Conservation (phyloP, 2,113 vertebrate genomes). For the Ailuropoda melanoleuca region DNA sequence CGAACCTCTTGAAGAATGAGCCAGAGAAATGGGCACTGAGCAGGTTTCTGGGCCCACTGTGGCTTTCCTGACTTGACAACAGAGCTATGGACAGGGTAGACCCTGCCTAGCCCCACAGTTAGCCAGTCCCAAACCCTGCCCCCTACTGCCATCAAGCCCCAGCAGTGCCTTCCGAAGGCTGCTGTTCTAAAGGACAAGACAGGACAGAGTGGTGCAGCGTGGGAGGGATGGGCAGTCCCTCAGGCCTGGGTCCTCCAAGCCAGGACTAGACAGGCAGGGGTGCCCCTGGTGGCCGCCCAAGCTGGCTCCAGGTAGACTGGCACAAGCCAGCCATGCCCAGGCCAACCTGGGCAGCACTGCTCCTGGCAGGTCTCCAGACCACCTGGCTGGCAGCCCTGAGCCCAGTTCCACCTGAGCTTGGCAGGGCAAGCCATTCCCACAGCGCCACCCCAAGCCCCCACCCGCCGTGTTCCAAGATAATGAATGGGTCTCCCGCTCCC, state of each 20-base stretch:
- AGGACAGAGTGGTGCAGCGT: background rate
- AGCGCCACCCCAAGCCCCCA: background rate
- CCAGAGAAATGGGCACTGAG: background rate
- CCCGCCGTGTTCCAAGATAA: background rate
- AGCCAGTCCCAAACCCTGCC: background rate
- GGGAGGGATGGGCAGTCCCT: background rate
- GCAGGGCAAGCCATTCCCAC: background rate
- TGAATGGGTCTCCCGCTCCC: constrained; percentile 13
- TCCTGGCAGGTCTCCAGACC: constrained; percentile 36
- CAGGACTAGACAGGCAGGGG: background rate
- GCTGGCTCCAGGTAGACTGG: background rate
- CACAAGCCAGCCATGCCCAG: background rate
- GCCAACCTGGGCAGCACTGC: background rate
- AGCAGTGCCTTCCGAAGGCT: background rate
- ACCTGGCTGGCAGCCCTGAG: constrained; percentile 19
- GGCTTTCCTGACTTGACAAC: background rate
- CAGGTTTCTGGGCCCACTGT: background rate
- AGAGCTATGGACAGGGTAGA: background rate
- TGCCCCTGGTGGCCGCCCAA: background rate
- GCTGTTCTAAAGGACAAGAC: background rate
- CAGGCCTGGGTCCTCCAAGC: background rate
- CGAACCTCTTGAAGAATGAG: background rate
- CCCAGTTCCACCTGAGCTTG: constrained; percentile 10
- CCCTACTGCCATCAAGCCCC: background rate
- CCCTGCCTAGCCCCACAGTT: background rate